Evolutionary conservation across 2,888 invertebrate genomes (phyloP), one percentile per base, ranked within the genome.

Genomic region (Netelia virgata): DNA sequence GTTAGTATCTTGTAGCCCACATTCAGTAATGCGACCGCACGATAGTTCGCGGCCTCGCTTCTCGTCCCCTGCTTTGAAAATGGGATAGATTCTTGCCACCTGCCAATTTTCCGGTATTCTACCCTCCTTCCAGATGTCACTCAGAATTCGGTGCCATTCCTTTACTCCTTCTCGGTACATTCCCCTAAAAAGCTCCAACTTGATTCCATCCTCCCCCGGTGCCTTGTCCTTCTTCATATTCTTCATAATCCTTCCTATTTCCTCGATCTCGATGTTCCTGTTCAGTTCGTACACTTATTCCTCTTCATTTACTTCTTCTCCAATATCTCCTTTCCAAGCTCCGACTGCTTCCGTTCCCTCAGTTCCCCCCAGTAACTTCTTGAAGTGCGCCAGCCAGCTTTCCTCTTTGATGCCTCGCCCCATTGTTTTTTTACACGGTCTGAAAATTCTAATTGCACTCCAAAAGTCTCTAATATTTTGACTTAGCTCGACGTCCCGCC

Each of bases 1-100:
- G 81, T 82, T 28, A 84, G 20, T 9, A 84, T 68, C n/a, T 82
- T 84, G 43, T 81, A 81, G 9, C 82, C 73, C 1, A 68, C 83
- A 18, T 85, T 55, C 11, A 83, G 70, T 10, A 85, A 50, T 1
- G 81, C 50, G 9, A 85, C 63, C n/a, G 83, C 83, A 53, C 77
- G 57, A 23, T 85, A 85, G 50, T 83, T 85, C 3, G 41, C 66
- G 23, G 74, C 57, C 6, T 66, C 57, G n/a, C 3, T 74, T 20
- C 16, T 50, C 23, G 1, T 83, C 66, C 8, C 83, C 83, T 16
- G 70, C 64, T 50, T 81, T 81, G 23, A 63, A 74, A 36, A 83
- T 85, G 1, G 77, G 83, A 18, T 18, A 76, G 2, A 85, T 85
- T 10, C 72, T 80, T 14, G 81, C 83, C 36, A 73, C 61, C 14